Base-by-base conservation (phyloP, 2,797 vertebrate species). In the Dryobates pubescens region DNA sequence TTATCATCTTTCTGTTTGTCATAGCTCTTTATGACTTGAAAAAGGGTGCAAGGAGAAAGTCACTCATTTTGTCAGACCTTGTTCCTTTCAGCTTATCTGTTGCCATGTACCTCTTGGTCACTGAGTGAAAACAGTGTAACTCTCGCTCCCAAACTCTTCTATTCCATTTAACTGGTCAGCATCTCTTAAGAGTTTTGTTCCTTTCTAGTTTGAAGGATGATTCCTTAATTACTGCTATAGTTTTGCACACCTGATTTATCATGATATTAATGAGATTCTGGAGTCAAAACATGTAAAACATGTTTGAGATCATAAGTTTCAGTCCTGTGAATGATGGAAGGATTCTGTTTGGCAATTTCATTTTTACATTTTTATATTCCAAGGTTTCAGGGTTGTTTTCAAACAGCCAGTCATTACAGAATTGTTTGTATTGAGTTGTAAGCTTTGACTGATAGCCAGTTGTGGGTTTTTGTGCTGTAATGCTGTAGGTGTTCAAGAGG, bases 51-150 rank as follows among this genome's bases (percentile, higher is more conserved):
- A 2, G 3, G 36, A 80, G 65, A 72, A 77, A 59, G 75, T 67
- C 62, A 90, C 10, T 74, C 12, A 59, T 69, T 94, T 91, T 81
- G 75, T 90, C 38, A 92, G 73, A 45, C 9, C 26, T 63, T 45
- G 10, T 6, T 88, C 34, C 27, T 92, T 85, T 64, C 43, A 89
- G 73, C 32, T 72, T 62, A 81, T 59, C 61, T 85, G n/a, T 79
- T 75, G 38, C 26, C 36, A 65, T n/a, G 61, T 73, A 67, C 49
- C 73, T 70, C 86, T 92, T 61, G 93, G 87, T 93, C 89, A 93
- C 24, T 23, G 56, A 63, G 23, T 85, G 62, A 65, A 63, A 89
- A 54, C 9, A 27, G 27, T 20, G 5, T 17, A 79, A 61, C 49
- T 72, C 45, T 91, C 56, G 75, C 17, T 4, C 17, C 13, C 53